Conservation (phyloP, 35 echinoderm and acorn worm species). For the Strongylocentrotus purpuratus region DNA sequence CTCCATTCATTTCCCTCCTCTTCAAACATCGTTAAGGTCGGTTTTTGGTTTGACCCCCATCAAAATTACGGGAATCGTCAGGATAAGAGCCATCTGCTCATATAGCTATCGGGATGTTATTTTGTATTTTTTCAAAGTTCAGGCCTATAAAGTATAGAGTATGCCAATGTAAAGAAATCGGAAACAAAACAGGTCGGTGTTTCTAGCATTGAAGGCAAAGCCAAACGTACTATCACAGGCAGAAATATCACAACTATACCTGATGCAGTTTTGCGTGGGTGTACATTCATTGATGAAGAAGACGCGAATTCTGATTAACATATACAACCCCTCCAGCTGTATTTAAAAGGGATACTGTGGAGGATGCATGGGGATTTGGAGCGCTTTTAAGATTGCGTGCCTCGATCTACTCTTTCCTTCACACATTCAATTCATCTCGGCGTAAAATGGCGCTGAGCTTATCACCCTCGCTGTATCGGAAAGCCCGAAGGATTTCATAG, state of each 20-base stretch:
- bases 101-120: neutral
- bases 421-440: neutral
- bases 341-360: constrained; percentile 27
- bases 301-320: constrained; percentile 26
- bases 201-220: no score
- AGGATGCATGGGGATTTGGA: constrained; percentile 34
- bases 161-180: neutral
- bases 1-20: neutral
- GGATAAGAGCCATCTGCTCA: neutral
- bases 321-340: constrained; percentile 33
- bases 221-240: neutral
- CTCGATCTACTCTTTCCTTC: constrained; percentile 14
- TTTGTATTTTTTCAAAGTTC: neutral
- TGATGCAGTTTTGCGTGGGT: neutral
- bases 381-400: constrained; percentile 26
- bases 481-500: neutral
- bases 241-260: constrained; percentile 4
- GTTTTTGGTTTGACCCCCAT: constrained; percentile 1
- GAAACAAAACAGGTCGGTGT: neutral
- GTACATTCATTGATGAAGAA: constrained; percentile 18
- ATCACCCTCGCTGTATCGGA: neutral
- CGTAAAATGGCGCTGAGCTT: constrained; percentile 24
- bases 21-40: neutral
- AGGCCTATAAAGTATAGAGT: neutral
- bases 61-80: neutral